Evolutionary conservation across 1,140 invertebrate species (phyloP).

Genomic region (Leptopilina clavipes): DNA sequence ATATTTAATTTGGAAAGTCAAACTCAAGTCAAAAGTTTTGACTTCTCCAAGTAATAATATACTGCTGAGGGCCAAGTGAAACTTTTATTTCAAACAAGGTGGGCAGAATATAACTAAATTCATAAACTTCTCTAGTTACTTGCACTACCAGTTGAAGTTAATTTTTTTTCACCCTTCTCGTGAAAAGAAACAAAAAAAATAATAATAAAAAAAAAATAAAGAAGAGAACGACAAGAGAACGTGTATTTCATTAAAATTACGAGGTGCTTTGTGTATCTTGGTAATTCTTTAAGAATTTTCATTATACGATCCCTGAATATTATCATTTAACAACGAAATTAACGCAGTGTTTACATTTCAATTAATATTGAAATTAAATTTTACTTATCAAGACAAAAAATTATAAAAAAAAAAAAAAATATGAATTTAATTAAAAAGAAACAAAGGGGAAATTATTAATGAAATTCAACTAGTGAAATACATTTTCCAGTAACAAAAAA

Average conservation of each 20-base stretch:
- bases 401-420: too few species aligned
- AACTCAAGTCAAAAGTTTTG: conserved; percentile 24
- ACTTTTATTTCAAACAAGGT: conserved; percentile 34
- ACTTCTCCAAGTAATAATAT: conserved; percentile 27
- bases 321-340: too few species aligned
- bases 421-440: too few species aligned
- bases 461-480: too few species aligned
- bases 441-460: too few species aligned
- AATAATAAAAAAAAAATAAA: too few species aligned
- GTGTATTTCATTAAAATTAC: conserved; percentile 11
- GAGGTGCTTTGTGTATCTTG: not conserved
- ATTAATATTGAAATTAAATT: too few species aligned
- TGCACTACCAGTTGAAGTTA: conserved; percentile 7
- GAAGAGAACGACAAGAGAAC: not conserved
- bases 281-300: too few species aligned
- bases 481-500: too few species aligned
- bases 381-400: too few species aligned
- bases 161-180: not conserved
- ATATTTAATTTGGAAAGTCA: conserved; percentile 33
- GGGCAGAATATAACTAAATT: conserved; percentile 20
- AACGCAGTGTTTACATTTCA: too few species aligned
- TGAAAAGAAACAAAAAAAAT: not conserved
- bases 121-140: conserved; percentile 30
- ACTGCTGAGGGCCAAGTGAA: conserved; percentile 20
- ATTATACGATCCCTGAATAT: too few species aligned